A percentile compares a stretch with the other conserved stretches of the same genome.
These are phyloP conservation scores for Coenonympha arcania DNA, from an alignment of 2,888 invertebrate genomes.

Conservation along the genomic window DNA sequence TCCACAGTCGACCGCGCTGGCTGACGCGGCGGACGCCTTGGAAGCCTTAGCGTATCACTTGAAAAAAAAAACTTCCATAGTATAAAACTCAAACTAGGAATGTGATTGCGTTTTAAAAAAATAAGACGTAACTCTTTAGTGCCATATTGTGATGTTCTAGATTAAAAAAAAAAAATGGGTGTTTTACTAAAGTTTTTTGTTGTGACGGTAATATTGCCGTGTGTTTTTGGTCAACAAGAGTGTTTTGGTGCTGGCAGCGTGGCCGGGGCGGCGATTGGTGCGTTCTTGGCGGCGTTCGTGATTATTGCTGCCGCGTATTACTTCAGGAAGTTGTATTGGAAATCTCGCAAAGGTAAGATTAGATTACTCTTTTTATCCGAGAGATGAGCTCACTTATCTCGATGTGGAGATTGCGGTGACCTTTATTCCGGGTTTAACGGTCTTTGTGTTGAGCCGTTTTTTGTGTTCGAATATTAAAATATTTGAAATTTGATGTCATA, in stretches of 20 bases:
- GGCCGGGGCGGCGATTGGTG: constrained; percentile 81
- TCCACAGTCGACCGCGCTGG: constrained; percentile 61
- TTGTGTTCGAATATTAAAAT: too few species aligned
- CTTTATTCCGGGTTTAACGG: not conserved
- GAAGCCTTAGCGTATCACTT: constrained; percentile 40
- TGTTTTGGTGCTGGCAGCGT: constrained; percentile 81
- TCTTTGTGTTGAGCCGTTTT: too few species aligned
- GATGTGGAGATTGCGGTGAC: not conserved
- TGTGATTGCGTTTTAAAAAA: constrained; percentile 45
- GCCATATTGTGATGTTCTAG: constrained; percentile 66
- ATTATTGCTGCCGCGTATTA: constrained; percentile 74
- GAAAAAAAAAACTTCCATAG: constrained; percentile 31
- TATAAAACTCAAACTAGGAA: constrained; percentile 45
- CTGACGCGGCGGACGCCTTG: constrained; percentile 56
- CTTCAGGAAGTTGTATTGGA: constrained; percentile 77
- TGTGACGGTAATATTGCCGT: constrained; percentile 61
- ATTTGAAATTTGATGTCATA: too few species aligned
- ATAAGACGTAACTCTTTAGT: constrained; percentile 44
- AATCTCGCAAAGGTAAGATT: constrained; percentile 72
- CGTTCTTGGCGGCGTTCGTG: constrained; percentile 77
- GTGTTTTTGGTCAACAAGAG: constrained; percentile 62
- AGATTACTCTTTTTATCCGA: constrained; percentile 1
- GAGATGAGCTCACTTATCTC: not conserved
- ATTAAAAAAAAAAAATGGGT: constrained; percentile 54
- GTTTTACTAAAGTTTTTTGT: constrained; percentile 57